phyloP scores from a whole-genome alignment of 1,140 invertebrate genomes.

The Callitettix versicolor region DNA sequence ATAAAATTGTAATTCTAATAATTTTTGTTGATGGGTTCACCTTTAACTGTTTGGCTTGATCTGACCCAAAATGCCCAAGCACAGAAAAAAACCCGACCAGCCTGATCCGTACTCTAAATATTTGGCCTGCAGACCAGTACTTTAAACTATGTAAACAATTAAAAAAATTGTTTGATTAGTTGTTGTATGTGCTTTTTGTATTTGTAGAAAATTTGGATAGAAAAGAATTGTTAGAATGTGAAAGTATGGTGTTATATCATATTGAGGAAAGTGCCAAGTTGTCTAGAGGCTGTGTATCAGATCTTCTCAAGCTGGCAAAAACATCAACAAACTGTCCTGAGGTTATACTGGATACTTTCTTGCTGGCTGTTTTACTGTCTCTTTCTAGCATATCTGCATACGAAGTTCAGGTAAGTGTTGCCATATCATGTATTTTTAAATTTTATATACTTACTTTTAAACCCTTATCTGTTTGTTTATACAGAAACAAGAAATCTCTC shows the following conservation, averaged over 20 bases:
- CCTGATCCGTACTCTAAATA: no score
- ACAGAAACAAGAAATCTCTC: not conserved
- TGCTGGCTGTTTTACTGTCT: constrained; percentile 38
- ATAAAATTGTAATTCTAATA: no score
- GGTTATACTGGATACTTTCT: constrained; percentile 42
- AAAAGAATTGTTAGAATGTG: constrained; percentile 25
- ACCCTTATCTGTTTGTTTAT: not conserved
- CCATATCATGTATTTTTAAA: no score
- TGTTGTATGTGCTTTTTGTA: no score
- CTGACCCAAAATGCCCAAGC: no score
- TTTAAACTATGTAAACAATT: no score
- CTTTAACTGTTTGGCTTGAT: no score
- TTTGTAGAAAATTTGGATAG: constrained; percentile 9
- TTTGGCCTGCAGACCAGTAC: no score
- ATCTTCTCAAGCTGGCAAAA: constrained; percentile 41
- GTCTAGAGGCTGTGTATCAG: constrained; percentile 37
- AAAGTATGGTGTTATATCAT: constrained; percentile 45
- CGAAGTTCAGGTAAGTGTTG: constrained; percentile 35
- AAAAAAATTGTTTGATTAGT: no score
- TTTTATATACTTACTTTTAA: not conserved
- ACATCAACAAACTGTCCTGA: constrained; percentile 37
- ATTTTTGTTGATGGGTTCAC: no score
- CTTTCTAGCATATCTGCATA: constrained; percentile 36
- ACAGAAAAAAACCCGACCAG: no score
- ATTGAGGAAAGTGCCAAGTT: constrained; percentile 38